These are phyloP conservation scores for Sternotherus odoratus DNA, from an alignment of 2,797 vertebrate species.

Conservation along the genomic window DNA sequence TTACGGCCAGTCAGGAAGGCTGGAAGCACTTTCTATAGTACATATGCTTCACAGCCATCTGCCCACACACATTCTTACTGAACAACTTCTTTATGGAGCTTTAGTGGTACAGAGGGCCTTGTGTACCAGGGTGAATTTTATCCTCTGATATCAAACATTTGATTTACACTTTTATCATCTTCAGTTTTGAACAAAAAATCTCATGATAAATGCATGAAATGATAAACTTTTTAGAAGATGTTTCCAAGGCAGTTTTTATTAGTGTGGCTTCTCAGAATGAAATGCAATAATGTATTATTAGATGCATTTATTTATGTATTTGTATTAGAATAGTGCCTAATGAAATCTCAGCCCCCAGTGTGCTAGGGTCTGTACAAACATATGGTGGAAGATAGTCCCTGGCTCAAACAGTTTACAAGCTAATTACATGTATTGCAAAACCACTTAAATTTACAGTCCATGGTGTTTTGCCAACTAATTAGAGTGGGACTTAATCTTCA, in stretches of 20 bases:
- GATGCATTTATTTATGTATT: slow-evolving; percentile 18
- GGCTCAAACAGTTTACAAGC: background rate
- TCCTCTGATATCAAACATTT: background rate
- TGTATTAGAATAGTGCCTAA: background rate
- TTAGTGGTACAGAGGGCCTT: fast-evolving
- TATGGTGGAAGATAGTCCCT: background rate
- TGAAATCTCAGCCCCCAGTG: slow-evolving; percentile 18
- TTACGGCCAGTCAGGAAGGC: background rate
- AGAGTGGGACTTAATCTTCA: background rate
- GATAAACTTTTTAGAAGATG: background rate
- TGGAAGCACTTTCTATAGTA: background rate
- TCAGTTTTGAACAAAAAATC: background rate
- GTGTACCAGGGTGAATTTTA: background rate
- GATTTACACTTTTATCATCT: fast-evolving
- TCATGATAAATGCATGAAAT: background rate
- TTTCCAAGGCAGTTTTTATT: background rate
- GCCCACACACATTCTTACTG: background rate
- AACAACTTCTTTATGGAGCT: background rate
- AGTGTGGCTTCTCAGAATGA: background rate
- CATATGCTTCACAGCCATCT: background rate
- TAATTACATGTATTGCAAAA: slow-evolving; percentile 1
- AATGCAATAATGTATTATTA: background rate
- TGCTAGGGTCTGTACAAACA: fast-evolving
- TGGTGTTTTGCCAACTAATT: background rate
- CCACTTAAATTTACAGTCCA: background rate